Conservation (phyloP, 2,888 invertebrate species). For the Meliscaeva auricollis region DNA sequence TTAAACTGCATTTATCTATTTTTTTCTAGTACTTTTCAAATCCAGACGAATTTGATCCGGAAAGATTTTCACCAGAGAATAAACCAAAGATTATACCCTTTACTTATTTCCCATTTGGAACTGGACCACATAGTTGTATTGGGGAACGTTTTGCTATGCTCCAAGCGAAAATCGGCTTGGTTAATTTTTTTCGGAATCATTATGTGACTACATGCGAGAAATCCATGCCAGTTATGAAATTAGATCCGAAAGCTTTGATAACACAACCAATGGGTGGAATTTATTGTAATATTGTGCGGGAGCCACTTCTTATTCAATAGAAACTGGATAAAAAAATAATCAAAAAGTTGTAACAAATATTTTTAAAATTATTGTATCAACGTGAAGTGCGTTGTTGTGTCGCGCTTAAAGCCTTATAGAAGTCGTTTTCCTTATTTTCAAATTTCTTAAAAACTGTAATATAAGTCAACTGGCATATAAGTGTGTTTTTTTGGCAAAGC, state of each 20-base stretch:
- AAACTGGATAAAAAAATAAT: slow-evolving; percentile 1
- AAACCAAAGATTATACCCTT: slow-evolving; percentile 81
- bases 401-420: too few relatives aligned
- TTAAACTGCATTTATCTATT: too few relatives aligned
- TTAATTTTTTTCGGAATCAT: slow-evolving; percentile 82
- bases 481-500: too few relatives aligned
- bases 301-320: slow-evolving; percentile 77
- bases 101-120: slow-evolving; percentile 83
- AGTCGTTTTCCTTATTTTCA: too few relatives aligned
- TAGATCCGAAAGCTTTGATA: slow-evolving; percentile 81
- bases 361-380: too few relatives aligned
- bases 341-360: too few relatives aligned
- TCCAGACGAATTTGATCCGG: slow-evolving; percentile 82
- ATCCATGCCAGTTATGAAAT: slow-evolving; percentile 79
- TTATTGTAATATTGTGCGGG: slow-evolving; percentile 80
- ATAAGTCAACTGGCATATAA: too few relatives aligned
- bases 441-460: too few relatives aligned
- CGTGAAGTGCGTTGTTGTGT: too few relatives aligned
- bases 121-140: slow-evolving; percentile 83
- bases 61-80: slow-evolving; percentile 82
- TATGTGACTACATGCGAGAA: slow-evolving; percentile 79
- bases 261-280: slow-evolving; percentile 82
- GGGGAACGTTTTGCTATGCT: slow-evolving; percentile 83
- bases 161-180: slow-evolving; percentile 83
- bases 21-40: slow-evolving; percentile 81